phyloP scores from a whole-genome alignment of 2,113 vertebrate genomes.

The Micromys minutus region DNA sequence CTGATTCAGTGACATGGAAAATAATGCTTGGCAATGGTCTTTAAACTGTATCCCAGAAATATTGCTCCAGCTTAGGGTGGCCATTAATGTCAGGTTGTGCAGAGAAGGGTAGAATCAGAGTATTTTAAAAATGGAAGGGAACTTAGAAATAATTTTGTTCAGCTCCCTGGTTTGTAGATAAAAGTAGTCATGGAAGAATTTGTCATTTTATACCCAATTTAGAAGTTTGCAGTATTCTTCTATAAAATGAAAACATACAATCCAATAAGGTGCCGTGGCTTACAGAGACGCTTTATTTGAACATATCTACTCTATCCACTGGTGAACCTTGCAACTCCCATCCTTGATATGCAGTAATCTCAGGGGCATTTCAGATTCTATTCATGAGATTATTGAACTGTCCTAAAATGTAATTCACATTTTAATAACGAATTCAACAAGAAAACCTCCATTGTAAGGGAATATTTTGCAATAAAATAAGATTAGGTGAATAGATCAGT shows the following conservation, averaged over 20 bases:
- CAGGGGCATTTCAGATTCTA: not conserved
- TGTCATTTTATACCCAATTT: constrained; percentile 68
- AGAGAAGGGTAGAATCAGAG: constrained; percentile 57
- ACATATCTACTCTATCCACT: not conserved
- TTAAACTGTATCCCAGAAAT: constrained; percentile 55
- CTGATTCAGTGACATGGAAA: constrained; percentile 51
- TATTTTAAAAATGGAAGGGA: constrained; percentile 66
- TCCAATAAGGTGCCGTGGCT: constrained; percentile 17
- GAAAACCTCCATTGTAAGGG: not conserved
- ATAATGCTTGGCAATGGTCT: constrained; percentile 58
- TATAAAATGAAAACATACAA: constrained; percentile 60
- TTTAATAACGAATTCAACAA: constrained; percentile 45
- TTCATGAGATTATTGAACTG: constrained; percentile 8
- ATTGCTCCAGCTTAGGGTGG: not conserved
- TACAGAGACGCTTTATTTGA: not conserved
- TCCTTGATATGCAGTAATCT: not conserved
- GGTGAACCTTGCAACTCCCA: not conserved
- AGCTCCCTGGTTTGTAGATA: constrained; percentile 57
- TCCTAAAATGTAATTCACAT: constrained; percentile 29
- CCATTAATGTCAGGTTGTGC: constrained; percentile 52
- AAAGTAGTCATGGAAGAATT: constrained; percentile 62
- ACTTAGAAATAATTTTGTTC: constrained; percentile 64
- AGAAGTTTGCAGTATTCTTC: constrained; percentile 58
- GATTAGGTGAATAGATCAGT: not conserved
- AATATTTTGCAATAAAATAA: constrained; percentile 45